Percentiles rank a stretch among this genome's conserved stretches.
Conservation (phyloP, 1,140 invertebrate genomes). For the Eumeta japonica region DNA sequence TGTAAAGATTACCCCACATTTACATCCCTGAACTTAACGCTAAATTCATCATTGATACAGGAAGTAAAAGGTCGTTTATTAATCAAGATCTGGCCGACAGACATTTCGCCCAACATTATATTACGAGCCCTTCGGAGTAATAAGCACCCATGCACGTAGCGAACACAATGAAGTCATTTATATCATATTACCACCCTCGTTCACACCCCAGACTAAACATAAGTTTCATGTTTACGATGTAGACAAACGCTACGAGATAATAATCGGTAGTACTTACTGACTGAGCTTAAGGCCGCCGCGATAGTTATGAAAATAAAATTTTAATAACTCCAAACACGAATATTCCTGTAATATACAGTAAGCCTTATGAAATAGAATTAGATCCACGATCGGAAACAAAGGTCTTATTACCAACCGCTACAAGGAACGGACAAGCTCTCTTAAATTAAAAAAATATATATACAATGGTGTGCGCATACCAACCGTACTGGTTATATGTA, state of each 20-base stretch:
- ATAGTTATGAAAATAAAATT: conserved; percentile 15
- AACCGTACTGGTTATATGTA: no score
- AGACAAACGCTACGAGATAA: conserved; percentile 2
- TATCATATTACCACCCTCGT: conserved; percentile 2
- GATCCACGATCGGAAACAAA: no score
- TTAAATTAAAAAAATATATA: no score
- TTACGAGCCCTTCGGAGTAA: conserved; percentile 5
- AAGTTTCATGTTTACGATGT: conserved; percentile 7
- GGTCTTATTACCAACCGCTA: no score
- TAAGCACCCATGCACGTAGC: conserved; percentile 6
- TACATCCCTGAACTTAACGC: conserved; percentile 5
- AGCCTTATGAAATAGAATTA: no score
- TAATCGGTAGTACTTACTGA: conserved; percentile 1
- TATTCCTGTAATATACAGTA: no score
- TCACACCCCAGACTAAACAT: neutral
- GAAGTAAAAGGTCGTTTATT: conserved; percentile 7
- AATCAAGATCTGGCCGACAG: conserved; percentile 2
- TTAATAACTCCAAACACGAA: no score
- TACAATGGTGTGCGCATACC: no score
- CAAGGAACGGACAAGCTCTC: no score
- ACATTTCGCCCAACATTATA: neutral
- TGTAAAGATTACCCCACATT: conserved; percentile 6
- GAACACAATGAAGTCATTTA: conserved; percentile 3
- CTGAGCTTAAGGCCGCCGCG: conserved; percentile 6
- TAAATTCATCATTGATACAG: conserved; percentile 8